Conservation (phyloP, 2,888 invertebrate species). For the Dysmachus trigonus region DNA sequence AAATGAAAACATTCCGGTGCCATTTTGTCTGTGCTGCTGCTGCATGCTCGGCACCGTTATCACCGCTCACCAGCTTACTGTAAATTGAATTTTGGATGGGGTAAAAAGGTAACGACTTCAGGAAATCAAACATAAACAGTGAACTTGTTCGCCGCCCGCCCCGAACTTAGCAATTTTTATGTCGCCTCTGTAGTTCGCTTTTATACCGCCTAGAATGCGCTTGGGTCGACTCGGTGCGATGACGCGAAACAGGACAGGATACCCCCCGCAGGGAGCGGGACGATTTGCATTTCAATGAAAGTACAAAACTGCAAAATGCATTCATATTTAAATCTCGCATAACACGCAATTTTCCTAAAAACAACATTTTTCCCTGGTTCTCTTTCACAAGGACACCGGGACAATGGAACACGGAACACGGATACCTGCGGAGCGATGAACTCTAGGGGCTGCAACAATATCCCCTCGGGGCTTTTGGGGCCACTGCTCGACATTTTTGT, state of each 20-base stretch:
- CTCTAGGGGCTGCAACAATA: neutral
- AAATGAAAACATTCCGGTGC: constrained; percentile 22
- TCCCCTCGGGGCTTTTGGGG: neutral
- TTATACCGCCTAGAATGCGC: neutral
- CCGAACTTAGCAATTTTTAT: constrained; percentile 29
- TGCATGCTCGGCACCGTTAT: neutral
- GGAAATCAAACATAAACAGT: constrained; percentile 40
- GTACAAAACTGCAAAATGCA: neutral
- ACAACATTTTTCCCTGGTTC: neutral
- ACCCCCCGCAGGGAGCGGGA: neutral
- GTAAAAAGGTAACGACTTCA: constrained; percentile 28
- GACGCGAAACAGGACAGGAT: neutral
- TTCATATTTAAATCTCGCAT: neutral
- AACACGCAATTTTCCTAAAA: constrained; percentile 3
- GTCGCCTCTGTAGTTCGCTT: neutral
- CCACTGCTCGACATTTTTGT: neutral
- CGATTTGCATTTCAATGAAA: constrained; percentile 12
- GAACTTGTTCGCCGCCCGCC: neutral
- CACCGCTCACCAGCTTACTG: constrained; percentile 6
- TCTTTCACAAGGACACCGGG: neutral
- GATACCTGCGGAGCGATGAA: neutral
- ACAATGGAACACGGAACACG: neutral
- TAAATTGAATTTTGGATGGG: constrained; percentile 29
- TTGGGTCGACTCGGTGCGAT: too few species aligned
- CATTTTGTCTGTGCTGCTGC: neutral